These are phyloP conservation scores for Pogonocichla stellata DNA, from an alignment of 2,113 vertebrate species.

Conservation along the genomic window DNA sequence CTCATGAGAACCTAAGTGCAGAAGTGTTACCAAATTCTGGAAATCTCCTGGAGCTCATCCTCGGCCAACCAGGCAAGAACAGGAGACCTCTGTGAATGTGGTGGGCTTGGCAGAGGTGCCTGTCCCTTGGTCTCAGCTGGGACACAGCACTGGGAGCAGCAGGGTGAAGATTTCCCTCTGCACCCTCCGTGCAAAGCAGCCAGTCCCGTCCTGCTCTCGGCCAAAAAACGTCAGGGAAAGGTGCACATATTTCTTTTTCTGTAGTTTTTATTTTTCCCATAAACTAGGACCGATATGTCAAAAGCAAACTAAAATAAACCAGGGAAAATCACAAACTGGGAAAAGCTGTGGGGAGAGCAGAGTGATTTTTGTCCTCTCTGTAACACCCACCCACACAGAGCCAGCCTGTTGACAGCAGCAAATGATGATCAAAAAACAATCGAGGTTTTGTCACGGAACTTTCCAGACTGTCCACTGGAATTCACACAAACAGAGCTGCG, in stretches of 20 bases:
- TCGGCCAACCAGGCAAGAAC: background rate
- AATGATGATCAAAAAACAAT: background rate
- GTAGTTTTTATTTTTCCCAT: background rate
- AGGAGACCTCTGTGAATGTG: background rate
- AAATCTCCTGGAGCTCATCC: background rate
- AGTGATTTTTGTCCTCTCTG: background rate
- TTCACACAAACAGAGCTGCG: accelerated
- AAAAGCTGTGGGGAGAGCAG: background rate
- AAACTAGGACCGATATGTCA: background rate
- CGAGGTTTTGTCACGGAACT: background rate
- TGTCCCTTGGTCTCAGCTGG: background rate
- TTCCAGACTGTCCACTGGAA: background rate
- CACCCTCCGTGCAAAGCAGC: background rate
- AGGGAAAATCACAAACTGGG: background rate
- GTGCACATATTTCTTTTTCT: background rate
- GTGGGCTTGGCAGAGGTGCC: background rate
- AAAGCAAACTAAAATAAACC: background rate
- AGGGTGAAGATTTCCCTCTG: background rate
- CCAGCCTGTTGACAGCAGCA: background rate
- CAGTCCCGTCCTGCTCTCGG: background rate
- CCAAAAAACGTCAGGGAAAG: background rate
- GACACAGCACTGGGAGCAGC: background rate
- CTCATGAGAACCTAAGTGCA: background rate
- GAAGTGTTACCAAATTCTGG: background rate
- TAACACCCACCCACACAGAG: background rate